These are phyloP conservation scores for Poeciliopsis infans DNA, from an alignment of 2,797 vertebrate genomes.

Conservation along the genomic window DNA sequence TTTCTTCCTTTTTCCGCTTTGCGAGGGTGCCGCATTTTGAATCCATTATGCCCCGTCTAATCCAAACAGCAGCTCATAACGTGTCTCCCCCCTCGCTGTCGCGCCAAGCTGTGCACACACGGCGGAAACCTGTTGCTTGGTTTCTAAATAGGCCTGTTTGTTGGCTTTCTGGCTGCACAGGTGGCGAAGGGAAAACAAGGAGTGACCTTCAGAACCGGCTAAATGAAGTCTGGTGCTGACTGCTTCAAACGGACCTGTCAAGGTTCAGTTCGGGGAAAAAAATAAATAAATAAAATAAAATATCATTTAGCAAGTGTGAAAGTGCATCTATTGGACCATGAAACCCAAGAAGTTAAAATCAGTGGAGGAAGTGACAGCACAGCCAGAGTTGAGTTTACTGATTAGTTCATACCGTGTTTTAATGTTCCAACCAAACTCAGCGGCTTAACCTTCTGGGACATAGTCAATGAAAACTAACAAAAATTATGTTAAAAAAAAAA, in stretches of 20 bases:
- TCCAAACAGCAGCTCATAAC: conserved; percentile 51
- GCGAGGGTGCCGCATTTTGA: conserved; percentile 32
- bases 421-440: neutral
- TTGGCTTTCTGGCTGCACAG: conserved; percentile 26
- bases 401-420: neutral
- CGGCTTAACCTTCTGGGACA: neutral
- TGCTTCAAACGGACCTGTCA: conserved; percentile 35
- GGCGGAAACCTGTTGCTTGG: conserved; percentile 29
- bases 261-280: conserved; percentile 14
- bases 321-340: neutral
- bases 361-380: neutral
- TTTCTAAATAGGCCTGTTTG: conserved; percentile 43
- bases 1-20: neutral
- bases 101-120: conserved; percentile 53
- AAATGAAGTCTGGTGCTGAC: conserved; percentile 22
- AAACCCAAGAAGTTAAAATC: neutral
- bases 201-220: conserved; percentile 48
- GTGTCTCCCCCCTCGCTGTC: conserved; percentile 22
- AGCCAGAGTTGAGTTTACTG: neutral
- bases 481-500: neutral
- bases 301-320: neutral
- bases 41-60: conserved; percentile 52
- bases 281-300: conserved; percentile 17
- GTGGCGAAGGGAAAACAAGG: conserved; percentile 33
- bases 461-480: neutral